Evolutionary conservation across 2,797 vertebrate genomes (phyloP), one percentile per base, ranked within the genome.

Genomic region (Rousettus madagascariensis): DNA sequence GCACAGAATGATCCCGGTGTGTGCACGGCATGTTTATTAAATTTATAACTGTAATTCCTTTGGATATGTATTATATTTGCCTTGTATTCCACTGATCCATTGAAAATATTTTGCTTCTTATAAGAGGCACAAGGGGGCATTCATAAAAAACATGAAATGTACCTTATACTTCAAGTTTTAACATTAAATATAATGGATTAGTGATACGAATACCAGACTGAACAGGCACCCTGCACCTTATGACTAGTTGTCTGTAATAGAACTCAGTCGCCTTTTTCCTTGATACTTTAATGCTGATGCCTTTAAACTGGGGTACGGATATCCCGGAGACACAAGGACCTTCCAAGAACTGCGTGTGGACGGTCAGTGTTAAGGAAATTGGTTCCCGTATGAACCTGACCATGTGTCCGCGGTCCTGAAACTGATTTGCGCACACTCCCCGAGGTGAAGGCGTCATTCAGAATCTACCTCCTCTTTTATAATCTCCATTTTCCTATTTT

Each of bases 51-150:
- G 38, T 71, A 93, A 90, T 93, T 77, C n/a, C 68, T 93, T 95
- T 49, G n/a, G 85, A 78, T 95, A 90, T 80, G 46, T 94, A 93
- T 94, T 96, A 84, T 85, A 93, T 86, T 95, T 91, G 26, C 72
- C 84, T 88, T 82, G 84, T 55, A 93, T 69, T 97, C 91, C 94
- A 96, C 88, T 92, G 96, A 97, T 89, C 79, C 82, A 94, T 91
- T 96, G 95, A 98, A 97, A 97, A 95, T 95, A 97, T 94, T 96
- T 96, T 95, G 88, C 75, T 95, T 89, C 94, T 86, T 86, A 13
- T 71, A 97, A 94, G 66, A 96, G 66, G 33, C 91, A 95, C 80
- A 46, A 80, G 68, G 91, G 89, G 53, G 4, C 83, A 87, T 86
- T 95, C 80, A 93, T 78, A 93, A 91, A 28, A 15, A 79, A 79